phyloP scores from a whole-genome alignment of 2,888 invertebrate genomes.

The Pemphredon lugubris region DNA sequence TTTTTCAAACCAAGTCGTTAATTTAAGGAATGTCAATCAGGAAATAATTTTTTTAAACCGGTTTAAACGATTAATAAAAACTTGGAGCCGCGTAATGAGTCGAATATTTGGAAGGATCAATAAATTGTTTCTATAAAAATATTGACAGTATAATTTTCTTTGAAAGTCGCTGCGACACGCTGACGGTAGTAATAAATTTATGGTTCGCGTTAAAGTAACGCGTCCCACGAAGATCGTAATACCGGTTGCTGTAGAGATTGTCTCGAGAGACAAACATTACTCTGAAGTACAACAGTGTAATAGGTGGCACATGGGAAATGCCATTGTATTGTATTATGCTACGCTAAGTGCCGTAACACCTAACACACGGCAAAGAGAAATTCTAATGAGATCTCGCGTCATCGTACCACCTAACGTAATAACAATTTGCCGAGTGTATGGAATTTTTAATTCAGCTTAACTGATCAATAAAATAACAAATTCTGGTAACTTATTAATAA shows the following conservation, averaged over 20 bases:
- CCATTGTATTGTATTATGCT: slow-evolving; percentile 43
- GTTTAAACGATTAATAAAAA: no score
- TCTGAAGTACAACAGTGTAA: slow-evolving; percentile 44
- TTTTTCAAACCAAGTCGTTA: no score
- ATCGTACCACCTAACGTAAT: slow-evolving; percentile 38
- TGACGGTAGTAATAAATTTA: slow-evolving; percentile 33
- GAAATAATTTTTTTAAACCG: no score
- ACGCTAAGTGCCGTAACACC: slow-evolving; percentile 61
- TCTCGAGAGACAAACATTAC: slow-evolving; percentile 55
- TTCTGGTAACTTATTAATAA: no score
- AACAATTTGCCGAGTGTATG: slow-evolving; percentile 34
- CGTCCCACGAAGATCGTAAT: slow-evolving; percentile 52
- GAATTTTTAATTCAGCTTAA: slow-evolving; percentile 17
- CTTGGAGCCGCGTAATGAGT: no score
- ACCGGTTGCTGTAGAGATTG: slow-evolving; percentile 53
- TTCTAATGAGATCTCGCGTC: slow-evolving; percentile 59
- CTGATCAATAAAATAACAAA: no score
- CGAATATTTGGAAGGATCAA: no score
- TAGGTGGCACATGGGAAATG: slow-evolving; percentile 59
- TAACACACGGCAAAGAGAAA: slow-evolving; percentile 61
- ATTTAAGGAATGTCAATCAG: no score
- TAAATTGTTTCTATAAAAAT: no score
- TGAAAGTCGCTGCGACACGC: not conserved
- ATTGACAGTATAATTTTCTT: no score
- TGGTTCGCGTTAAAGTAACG: slow-evolving; percentile 53